phyloP scores from a whole-genome alignment of 1,140 invertebrate genomes.

The Anadara kagoshimensis region DNA sequence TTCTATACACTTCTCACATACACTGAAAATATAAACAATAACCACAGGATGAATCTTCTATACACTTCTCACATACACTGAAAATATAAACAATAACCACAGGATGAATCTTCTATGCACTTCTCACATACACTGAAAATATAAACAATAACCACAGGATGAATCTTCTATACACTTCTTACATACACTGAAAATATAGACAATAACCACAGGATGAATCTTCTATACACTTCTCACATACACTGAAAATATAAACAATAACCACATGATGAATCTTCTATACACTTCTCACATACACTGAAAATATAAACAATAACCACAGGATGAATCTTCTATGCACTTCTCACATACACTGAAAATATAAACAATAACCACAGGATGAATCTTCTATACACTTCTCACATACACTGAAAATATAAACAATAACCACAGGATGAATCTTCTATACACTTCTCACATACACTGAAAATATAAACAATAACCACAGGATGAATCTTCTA shows the following conservation, averaged over 20 bases:
- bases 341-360: slow-evolving; percentile 56
- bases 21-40: slow-evolving; percentile 42
- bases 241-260: too few relatives aligned
- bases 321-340: slow-evolving; percentile 57
- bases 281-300: slow-evolving; percentile 63
- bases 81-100: background rate
- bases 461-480: slow-evolving; percentile 59
- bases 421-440: slow-evolving; percentile 63
- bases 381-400: slow-evolving; percentile 57
- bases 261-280: slow-evolving; percentile 58
- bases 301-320: slow-evolving; percentile 62
- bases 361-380: slow-evolving; percentile 64
- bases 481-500: slow-evolving; percentile 58
- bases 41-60: too few relatives aligned
- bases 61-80: background rate
- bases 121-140: background rate
- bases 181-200: background rate
- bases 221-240: too few relatives aligned
- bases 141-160: background rate
- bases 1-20: slow-evolving; percentile 61
- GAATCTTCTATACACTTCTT: background rate
- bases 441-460: slow-evolving; percentile 61
- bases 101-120: background rate
- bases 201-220: background rate
- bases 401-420: slow-evolving; percentile 56